These are phyloP conservation scores for Platycheirus albimanus DNA, from an alignment of 2,888 invertebrate species.

Conservation along the genomic window DNA sequence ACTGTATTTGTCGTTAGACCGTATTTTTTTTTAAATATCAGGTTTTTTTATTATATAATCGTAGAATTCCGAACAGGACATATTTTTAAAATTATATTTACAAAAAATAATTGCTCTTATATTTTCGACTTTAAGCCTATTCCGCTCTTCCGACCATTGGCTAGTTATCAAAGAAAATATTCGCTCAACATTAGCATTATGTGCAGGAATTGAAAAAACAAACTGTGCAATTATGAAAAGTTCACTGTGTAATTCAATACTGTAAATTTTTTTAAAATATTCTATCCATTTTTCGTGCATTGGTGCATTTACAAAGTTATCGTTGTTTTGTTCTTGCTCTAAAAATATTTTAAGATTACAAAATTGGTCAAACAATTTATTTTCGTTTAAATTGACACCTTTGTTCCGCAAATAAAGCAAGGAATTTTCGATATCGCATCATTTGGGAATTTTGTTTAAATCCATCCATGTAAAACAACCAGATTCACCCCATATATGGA, in stretches of 20 bases:
- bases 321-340: too few species aligned
- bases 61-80: slow-evolving; percentile 4
- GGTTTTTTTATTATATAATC: too few species aligned
- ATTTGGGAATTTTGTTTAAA: too few species aligned
- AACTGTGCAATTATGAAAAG: too few species aligned
- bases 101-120: too few species aligned
- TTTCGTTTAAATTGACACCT: too few species aligned
- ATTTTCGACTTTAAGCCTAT: background rate
- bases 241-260: too few species aligned
- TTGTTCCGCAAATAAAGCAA: slow-evolving; percentile 20
- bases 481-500: too few species aligned
- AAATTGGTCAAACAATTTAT: too few species aligned
- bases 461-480: too few species aligned
- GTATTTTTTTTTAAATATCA: background rate
- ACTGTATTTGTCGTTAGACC: background rate
- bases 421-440: slow-evolving; percentile 11
- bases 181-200: background rate
- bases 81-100: slow-evolving; percentile 6
- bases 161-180: background rate
- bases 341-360: too few species aligned
- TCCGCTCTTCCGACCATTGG: background rate
- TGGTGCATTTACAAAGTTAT: slow-evolving; percentile 19
- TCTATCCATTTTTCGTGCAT: slow-evolving; percentile 7
- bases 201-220: too few species aligned
- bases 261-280: background rate